Base-by-base conservation (phyloP, 2,888 invertebrate species). In the Prostheceraeus crozeri region DNA sequence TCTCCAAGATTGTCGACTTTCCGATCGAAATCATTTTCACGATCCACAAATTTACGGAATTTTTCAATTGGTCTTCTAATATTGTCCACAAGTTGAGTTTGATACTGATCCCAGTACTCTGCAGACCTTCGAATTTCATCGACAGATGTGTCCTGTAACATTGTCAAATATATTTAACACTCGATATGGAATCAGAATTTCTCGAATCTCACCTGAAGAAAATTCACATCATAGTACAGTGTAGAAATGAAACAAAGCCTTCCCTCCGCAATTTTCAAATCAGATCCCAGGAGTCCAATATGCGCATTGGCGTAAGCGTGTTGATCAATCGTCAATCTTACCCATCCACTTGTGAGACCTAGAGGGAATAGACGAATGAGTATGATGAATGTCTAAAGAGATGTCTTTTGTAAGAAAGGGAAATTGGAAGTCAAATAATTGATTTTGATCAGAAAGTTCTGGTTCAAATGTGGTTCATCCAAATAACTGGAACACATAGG, bases 191-290 rank as follows among this genome's bases (percentile, higher is more conserved):
- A n/a, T n/a, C n/a, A n/a, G n/a, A n/a, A n/a, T n/a, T n/a, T n/a
- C n/a, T n/a, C n/a, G n/a, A 19, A 6, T 16, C 6, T 28, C 58
- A 69, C 69, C 65, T 69, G 65, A 4, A 69, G 53, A 14, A 69
- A 65, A 54, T 69, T 68, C 8, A 69, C 33, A 35, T 65, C 63
- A 52, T 69, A 69, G 16, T 61, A 63, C 1, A 68, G 63, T 4
- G 62, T 62, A 1, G 67, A 68, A 23, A 48, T 48, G 4, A 48
- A 23, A 30, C 48, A 48, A 3, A 48, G 4, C 28, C 28, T 48
- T 4, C 27, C 23, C 10, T 48, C 48, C 14, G 28, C 3, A 6
- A 48, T 14, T 4, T 40, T 40, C 4, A 40, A 8, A 40, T 40
- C 23, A 6, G n/a, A 10, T 33, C 33, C 33, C 33, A 48, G 28